Conservation (phyloP, 2,113 vertebrate genomes). For the Pangasianodon hypophthalmus region DNA sequence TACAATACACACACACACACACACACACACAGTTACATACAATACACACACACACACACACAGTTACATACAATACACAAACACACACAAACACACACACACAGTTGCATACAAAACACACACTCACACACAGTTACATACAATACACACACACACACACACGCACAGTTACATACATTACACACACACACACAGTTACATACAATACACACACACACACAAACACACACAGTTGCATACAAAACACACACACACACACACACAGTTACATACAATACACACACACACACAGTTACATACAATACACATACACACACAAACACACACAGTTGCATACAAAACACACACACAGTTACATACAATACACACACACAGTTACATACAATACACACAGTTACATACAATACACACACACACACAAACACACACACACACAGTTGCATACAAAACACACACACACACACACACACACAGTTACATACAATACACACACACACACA, state of each 20-base stretch:
- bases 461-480: not conserved
- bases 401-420: not conserved
- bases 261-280: no score
- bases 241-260: conserved; percentile 64
- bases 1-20: no score
- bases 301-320: conserved; percentile 15
- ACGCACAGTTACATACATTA: no score
- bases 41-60: not conserved
- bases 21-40: not conserved
- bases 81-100: not conserved
- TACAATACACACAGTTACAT: not conserved
- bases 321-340: not conserved
- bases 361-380: not conserved
- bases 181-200: no score
- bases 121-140: no score
- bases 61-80: conserved; percentile 10
- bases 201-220: no score
- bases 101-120: no score
- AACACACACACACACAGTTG: no score
- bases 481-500: conserved; percentile 17
- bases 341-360: not conserved
- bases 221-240: no score
- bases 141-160: no score
- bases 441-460: conserved; percentile 67
- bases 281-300: not conserved